phyloP scores from a whole-genome alignment of 1,140 invertebrate species.

The Drosophila subpulchrella region DNA sequence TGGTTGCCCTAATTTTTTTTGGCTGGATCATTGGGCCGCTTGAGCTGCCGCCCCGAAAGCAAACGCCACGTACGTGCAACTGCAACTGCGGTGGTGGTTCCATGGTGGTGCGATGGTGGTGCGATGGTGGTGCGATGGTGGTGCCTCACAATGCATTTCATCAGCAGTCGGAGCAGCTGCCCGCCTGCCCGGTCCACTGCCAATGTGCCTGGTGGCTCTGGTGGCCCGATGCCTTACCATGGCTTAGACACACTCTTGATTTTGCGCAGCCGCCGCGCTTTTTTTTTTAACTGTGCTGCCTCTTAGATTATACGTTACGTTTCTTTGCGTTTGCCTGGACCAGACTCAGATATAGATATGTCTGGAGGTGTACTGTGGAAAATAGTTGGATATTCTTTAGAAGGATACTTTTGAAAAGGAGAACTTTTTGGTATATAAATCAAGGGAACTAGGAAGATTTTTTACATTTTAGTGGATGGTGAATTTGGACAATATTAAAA shows the following conservation, averaged over 20 bases:
- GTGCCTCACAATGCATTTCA: slow-evolving; percentile 77
- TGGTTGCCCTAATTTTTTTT: not conserved
- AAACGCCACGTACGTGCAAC: slow-evolving; percentile 72
- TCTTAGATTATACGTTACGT: slow-evolving; percentile 78
- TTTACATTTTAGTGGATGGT: too few species aligned
- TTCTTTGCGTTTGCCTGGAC: slow-evolving; percentile 69
- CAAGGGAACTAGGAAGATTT: too few species aligned
- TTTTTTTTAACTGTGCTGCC: slow-evolving; percentile 24
- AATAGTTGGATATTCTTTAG: not conserved
- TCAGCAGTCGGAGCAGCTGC: slow-evolving; percentile 65
- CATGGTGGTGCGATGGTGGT: slow-evolving; percentile 23
- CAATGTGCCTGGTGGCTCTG: slow-evolving; percentile 32
- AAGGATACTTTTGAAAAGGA: not conserved
- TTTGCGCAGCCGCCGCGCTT: slow-evolving; percentile 50
- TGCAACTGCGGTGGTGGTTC: slow-evolving; percentile 43
- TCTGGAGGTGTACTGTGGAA: slow-evolving; percentile 44
- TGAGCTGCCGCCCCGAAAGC: slow-evolving; percentile 50
- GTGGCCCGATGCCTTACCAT: slow-evolving; percentile 40
- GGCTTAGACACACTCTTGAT: slow-evolving; percentile 79
- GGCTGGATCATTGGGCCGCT: slow-evolving; percentile 13
- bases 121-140: slow-evolving; percentile 20
- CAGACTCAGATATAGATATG: slow-evolving; percentile 57
- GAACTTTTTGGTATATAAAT: too few species aligned
- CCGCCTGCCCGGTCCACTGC: slow-evolving; percentile 22
- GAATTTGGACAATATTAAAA: too few species aligned